A percentile compares a stretch with the other conserved stretches of the same genome.
Conservation (phyloP, 2,113 vertebrate species). For the mouse (Mus musculus) region DNA sequence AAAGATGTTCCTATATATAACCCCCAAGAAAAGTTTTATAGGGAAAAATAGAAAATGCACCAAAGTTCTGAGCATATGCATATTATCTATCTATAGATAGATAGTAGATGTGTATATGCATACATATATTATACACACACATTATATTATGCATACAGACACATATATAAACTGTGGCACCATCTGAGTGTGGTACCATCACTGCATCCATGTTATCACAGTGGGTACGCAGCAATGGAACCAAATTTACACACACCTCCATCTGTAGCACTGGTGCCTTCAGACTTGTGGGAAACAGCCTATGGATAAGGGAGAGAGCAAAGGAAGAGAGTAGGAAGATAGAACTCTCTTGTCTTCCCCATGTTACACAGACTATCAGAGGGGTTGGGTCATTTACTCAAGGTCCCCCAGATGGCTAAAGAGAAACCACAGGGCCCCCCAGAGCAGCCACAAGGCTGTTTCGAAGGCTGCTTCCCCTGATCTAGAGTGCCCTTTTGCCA, state of each 20-base stretch:
- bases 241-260: accelerated
- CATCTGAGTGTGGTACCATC: neutral
- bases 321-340: neutral
- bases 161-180: neutral
- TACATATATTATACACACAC: neutral
- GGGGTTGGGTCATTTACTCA: neutral
- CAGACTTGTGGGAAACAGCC: neutral
- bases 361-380: neutral
- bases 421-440: neutral
- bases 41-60: neutral
- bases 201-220: neutral
- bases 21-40: neutral
- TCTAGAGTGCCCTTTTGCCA: neutral
- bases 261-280: neutral
- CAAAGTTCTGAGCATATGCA: neutral
- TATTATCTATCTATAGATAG: too few species aligned
- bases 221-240: too few species aligned
- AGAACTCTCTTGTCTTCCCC: neutral
- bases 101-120: too few species aligned
- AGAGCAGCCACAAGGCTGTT: conserved; percentile 7
- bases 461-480: conserved; percentile 41
- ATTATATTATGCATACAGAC: neutral
- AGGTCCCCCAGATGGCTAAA: conserved; percentile 49
- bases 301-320: neutral
- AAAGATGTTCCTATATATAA: neutral